A percentile compares a stretch with the other conserved stretches of the same genome.
These are phyloP conservation scores for Dicrurus megarhynchus DNA, from an alignment of 2,113 vertebrate genomes.

Conservation along the genomic window DNA sequence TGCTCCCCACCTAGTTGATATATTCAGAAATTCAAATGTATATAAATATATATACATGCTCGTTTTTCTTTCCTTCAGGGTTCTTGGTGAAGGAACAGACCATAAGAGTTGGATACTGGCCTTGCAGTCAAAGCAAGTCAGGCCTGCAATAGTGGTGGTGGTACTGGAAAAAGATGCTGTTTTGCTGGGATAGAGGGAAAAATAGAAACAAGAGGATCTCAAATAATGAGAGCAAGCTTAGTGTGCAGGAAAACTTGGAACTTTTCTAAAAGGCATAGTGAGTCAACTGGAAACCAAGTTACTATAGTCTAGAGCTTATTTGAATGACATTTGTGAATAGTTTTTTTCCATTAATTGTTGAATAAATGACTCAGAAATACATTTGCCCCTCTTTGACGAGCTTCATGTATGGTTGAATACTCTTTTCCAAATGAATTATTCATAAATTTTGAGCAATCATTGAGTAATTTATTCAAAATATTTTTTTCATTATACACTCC, in stretches of 20 bases:
- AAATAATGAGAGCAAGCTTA: constrained; percentile 6
- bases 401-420: constrained; percentile 28
- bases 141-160: not conserved
- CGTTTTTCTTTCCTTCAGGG: not conserved
- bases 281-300: constrained; percentile 35
- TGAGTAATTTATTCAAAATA: constrained; percentile 47
- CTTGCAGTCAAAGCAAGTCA: not conserved
- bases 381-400: constrained; percentile 17
- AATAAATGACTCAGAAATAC: constrained; percentile 51
- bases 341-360: constrained; percentile 32
- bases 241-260: constrained; percentile 17
- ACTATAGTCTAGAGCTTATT: constrained; percentile 11
- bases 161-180: constrained; percentile 5
- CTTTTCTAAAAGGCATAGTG: constrained; percentile 11
- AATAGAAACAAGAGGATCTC: not conserved
- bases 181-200: constrained; percentile 14
- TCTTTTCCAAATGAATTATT: constrained; percentile 43
- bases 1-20: not conserved
- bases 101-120: not conserved
- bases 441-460: constrained; percentile 34
- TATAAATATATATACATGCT: not conserved
- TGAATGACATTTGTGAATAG: constrained; percentile 37
- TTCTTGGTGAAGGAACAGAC: not conserved
- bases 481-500: constrained; percentile 21
- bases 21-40: not conserved